Conservation (phyloP, 2,888 invertebrate species). For the Melieria omissa region DNA sequence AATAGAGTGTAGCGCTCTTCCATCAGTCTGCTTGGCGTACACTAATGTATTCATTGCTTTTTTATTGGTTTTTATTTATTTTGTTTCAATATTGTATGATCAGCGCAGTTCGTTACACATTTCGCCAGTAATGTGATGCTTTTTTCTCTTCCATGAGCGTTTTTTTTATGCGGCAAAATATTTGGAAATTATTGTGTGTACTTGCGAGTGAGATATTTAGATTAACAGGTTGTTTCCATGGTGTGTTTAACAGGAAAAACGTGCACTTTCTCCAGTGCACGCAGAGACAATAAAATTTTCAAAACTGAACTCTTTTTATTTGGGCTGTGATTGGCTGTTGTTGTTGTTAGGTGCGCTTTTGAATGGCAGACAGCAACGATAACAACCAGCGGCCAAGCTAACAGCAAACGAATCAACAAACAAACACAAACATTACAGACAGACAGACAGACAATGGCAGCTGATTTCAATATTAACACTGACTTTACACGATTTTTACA, state of each 20-base stretch:
- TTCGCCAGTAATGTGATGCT: background rate
- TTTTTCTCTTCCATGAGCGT: no score
- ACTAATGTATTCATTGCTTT: no score
- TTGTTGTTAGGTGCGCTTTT: slow-evolving; percentile 26
- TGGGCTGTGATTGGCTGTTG: slow-evolving; percentile 29
- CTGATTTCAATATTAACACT: slow-evolving; percentile 60
- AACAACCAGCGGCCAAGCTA: background rate
- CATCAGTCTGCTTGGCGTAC: no score
- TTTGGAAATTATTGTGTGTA: slow-evolving; percentile 19
- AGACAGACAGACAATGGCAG: slow-evolving; percentile 4
- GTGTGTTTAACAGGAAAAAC: slow-evolving; percentile 57
- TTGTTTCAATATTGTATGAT: no score
- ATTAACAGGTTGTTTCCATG: slow-evolving; percentile 64
- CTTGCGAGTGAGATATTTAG: slow-evolving; percentile 62
- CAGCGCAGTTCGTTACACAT: no score
- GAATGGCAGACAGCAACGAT: background rate
- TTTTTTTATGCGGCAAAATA: slow-evolving; percentile 10
- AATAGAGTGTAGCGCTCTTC: no score
- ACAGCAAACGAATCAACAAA: background rate
- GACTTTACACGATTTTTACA: slow-evolving; percentile 61
- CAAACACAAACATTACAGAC: background rate
- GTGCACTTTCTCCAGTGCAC: slow-evolving; percentile 63
- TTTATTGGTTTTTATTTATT: no score
- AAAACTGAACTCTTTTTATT: slow-evolving; percentile 27
- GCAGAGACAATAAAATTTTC: slow-evolving; percentile 60